Conservation (phyloP, 2,888 invertebrate species). For the Drosophila phalerata region DNA sequence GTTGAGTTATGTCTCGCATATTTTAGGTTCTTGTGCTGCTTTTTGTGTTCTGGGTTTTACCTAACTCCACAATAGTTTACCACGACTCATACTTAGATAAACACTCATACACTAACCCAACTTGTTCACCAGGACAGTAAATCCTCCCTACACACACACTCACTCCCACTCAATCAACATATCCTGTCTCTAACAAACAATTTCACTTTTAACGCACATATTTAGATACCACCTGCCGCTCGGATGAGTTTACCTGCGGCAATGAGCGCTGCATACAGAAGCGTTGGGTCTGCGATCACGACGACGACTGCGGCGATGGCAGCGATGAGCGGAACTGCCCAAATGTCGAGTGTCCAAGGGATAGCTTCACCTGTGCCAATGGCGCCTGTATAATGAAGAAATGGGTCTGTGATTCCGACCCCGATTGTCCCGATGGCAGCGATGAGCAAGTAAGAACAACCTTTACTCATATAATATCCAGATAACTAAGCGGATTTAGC, state of each 20-base stretch:
- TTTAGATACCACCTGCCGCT: constrained; percentile 94
- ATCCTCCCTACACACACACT: constrained; percentile 34
- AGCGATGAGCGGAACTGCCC: constrained; percentile 93
- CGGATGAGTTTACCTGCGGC: constrained; percentile 96
- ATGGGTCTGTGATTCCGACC: constrained; percentile 95
- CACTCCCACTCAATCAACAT: constrained; percentile 3
- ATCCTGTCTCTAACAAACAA: constrained; percentile 21
- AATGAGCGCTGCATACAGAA: constrained; percentile 95
- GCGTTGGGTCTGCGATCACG: constrained; percentile 94
- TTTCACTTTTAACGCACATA: constrained; percentile 18
- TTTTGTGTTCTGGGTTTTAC: constrained; percentile 25
- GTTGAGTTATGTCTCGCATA: constrained; percentile 60
- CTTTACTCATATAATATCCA: too few species aligned
- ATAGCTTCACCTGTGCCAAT: constrained; percentile 90
- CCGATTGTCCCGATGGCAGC: constrained; percentile 93
- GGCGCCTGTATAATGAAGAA: constrained; percentile 91
- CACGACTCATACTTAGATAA: constrained; percentile 40
- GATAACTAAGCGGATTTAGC: not conserved
- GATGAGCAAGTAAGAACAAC: constrained; percentile 90
- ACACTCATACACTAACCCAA: constrained; percentile 31
- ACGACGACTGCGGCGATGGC: constrained; percentile 94
- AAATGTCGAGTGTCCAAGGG: constrained; percentile 89
- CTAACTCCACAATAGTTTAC: constrained; percentile 47
- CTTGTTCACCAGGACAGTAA: constrained; percentile 23
- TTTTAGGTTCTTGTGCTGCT: constrained; percentile 36